Evolutionary conservation across 1,140 invertebrate genomes (phyloP).

Genomic region (Physella acuta): DNA sequence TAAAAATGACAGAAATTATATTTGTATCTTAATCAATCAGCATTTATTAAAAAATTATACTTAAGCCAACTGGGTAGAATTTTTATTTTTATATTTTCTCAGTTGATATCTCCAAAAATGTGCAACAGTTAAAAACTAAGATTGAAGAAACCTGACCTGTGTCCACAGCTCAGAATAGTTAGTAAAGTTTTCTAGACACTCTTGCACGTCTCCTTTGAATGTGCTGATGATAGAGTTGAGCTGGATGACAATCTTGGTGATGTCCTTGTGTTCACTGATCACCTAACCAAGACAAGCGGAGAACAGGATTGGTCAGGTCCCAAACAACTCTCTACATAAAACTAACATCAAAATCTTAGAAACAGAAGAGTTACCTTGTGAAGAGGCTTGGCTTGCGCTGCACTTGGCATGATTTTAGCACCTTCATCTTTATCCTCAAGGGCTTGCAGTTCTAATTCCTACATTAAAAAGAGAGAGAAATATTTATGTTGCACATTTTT

Average conservation of each 20-base stretch:
- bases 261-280: conserved; percentile 61
- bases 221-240: conserved; percentile 58
- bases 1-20: conserved; percentile 1
- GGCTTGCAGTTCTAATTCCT: conserved; percentile 54
- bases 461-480: no score
- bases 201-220: conserved; percentile 55
- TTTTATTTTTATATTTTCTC: no score
- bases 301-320: not conserved
- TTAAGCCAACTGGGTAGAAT: no score
- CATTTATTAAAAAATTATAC: no score
- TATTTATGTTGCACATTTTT: no score
- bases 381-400: conserved; percentile 51
- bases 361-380: conserved; percentile 47
- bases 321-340: not conserved
- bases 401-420: conserved; percentile 48
- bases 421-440: conserved; percentile 54
- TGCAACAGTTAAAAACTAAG: no score
- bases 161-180: conserved; percentile 58
- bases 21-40: no score
- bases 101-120: no score
- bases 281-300: conserved; percentile 28
- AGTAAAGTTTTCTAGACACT: conserved; percentile 53
- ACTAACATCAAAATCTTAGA: no score
- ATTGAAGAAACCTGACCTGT: conserved; percentile 48
- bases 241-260: conserved; percentile 59